Conservation (phyloP, 2,888 invertebrate species). For the Encarsia formosa region DNA sequence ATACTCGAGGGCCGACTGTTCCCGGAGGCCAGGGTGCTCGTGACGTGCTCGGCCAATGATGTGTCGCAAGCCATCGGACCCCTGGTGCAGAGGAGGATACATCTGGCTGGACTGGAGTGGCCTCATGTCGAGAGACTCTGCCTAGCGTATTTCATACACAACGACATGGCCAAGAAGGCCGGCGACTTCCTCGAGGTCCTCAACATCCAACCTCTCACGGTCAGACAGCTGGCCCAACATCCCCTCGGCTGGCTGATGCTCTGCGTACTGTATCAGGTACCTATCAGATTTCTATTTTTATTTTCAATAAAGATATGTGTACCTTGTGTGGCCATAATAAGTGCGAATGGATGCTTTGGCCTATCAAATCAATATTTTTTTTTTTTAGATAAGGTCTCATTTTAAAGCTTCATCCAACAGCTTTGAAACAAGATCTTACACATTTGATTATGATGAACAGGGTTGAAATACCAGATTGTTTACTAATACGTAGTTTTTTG, state of each 20-base stretch:
- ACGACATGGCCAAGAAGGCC: constrained; percentile 46
- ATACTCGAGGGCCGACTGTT: constrained; percentile 56
- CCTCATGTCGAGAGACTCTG: constrained; percentile 52
- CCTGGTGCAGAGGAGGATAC: constrained; percentile 53
- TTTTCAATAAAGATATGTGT: too few relatives aligned
- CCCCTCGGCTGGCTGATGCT: constrained; percentile 56
- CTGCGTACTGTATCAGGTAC: constrained; percentile 55
- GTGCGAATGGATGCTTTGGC: too few relatives aligned
- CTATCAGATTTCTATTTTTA: too few relatives aligned
- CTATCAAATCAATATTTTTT: too few relatives aligned
- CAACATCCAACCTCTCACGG: constrained; percentile 46
- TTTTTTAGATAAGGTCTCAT: too few relatives aligned
- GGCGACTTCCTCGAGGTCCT: constrained; percentile 49
- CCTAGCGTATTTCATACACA: constrained; percentile 53
- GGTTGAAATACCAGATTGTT: too few relatives aligned
- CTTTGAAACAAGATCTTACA: too few relatives aligned
- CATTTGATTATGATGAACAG: too few relatives aligned
- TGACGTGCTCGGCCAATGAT: constrained; percentile 53
- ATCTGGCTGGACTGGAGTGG: constrained; percentile 54
- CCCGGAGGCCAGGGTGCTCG: constrained; percentile 54
- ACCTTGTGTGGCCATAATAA: too few relatives aligned
- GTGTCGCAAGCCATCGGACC: constrained; percentile 49
- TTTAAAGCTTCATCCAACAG: too few relatives aligned
- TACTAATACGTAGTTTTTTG: too few relatives aligned
- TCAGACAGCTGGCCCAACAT: constrained; percentile 53